Evolutionary conservation across 2,797 vertebrate genomes (phyloP).

Genomic region (Ctenopoma multispine): DNA sequence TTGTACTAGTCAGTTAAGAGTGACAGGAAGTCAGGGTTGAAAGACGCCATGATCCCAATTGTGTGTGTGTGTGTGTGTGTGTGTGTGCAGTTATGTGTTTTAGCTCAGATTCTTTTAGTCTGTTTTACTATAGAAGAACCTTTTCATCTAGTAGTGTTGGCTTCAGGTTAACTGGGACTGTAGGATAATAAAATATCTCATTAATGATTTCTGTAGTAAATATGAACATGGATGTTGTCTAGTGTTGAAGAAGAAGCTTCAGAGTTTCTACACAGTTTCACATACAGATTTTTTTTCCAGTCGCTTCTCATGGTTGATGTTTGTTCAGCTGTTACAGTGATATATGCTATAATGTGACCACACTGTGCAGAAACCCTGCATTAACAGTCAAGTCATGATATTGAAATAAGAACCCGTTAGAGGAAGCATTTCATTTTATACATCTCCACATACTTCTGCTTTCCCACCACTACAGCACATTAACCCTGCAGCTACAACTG

Average conservation of each 20-base stretch:
- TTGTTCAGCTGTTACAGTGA: neutral
- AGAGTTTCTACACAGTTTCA: constrained; percentile 6
- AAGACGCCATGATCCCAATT: too few relatives aligned
- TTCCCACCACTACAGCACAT: constrained; percentile 75
- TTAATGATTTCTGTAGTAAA: neutral
- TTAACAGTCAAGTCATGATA: neutral
- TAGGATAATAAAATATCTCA: neutral
- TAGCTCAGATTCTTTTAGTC: too few relatives aligned
- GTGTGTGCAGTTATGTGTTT: too few relatives aligned
- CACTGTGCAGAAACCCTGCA: constrained; percentile 14
- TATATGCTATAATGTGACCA: neutral
- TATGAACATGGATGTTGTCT: neutral
- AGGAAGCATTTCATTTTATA: constrained; percentile 70
- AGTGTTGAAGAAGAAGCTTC: constrained; percentile 8
- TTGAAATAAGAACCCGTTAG: constrained; percentile 16
- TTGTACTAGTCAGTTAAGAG: too few relatives aligned
- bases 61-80: too few relatives aligned
- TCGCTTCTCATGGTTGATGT: neutral
- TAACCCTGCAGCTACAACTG: constrained; percentile 78
- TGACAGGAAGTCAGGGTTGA: too few relatives aligned
- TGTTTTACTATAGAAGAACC: too few relatives aligned
- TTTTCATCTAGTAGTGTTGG: too few relatives aligned
- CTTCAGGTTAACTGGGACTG: too few relatives aligned
- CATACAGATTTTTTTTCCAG: neutral
- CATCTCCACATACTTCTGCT: neutral